Evolutionary conservation across 2,797 vertebrate genomes (phyloP).

Genomic region (Lacerta bilineata): DNA sequence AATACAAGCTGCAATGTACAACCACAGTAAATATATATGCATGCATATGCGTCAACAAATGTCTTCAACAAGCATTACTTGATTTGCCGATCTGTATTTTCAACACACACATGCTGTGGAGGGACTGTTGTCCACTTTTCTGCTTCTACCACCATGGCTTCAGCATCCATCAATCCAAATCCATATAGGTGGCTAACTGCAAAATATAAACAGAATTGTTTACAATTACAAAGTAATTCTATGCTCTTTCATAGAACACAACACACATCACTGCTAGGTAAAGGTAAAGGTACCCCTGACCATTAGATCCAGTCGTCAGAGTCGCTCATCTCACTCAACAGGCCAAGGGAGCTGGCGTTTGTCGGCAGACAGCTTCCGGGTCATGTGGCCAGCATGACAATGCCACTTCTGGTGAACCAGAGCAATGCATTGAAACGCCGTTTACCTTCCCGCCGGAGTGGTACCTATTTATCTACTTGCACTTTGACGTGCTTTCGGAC

Average conservation of each 20-base stretch:
- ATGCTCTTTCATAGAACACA: not conserved
- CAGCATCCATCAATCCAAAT: constrained; percentile 98
- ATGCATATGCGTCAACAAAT: constrained; percentile 35
- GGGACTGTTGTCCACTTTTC: constrained; percentile 97
- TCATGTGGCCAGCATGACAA: too few species aligned
- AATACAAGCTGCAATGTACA: not conserved
- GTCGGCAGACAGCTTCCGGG: too few species aligned
- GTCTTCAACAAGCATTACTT: constrained; percentile 83
- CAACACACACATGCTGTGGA: constrained; percentile 94
- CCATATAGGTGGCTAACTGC: constrained; percentile 98
- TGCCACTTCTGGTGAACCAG: too few species aligned
- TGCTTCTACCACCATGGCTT: constrained; percentile 98
- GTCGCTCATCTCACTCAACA: too few species aligned
- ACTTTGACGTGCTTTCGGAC: too few species aligned
- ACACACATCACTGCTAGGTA: not conserved
- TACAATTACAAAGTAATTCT: constrained; percentile 28
- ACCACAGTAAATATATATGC: not conserved
- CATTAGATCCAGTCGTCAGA: too few species aligned
- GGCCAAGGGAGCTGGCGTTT: too few species aligned
- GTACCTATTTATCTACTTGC: too few species aligned
- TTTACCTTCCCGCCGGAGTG: too few species aligned
- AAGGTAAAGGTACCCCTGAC: too few species aligned
- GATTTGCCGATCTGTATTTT: constrained; percentile 96
- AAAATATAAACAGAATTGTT: constrained; percentile 64
- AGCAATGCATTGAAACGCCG: too few species aligned